Base-by-base conservation (phyloP, 2,888 invertebrate genomes). In the Exephanes ischioxanthus region DNA sequence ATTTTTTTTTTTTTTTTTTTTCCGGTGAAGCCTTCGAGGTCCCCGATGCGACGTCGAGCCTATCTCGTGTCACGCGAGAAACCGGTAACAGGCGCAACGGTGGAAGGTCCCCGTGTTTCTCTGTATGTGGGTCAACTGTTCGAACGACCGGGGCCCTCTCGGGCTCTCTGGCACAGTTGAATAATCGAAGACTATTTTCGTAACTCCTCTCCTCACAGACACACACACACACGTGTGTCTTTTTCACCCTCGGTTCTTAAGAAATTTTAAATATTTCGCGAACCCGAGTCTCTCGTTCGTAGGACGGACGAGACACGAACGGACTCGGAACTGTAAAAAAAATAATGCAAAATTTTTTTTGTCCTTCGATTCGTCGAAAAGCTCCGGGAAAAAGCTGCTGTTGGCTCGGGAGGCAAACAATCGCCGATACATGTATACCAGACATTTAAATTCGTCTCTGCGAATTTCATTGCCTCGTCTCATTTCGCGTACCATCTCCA, bases 61-160 rank as follows among this genome's bases (percentile, higher is more conserved):
- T 66, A 61, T 77, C 73, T 76, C 48, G 66, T 77, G 82, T 84
- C 85, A 83, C 83, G 84, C 85, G 80, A 87, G 81, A 72, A 76
- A 87, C 68, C 77, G 70, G 70, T 53, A 80, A 66, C 53, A 58
- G 67, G 51, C 51, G 61, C 66, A 58, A 70, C 48, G 33, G 30
- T n/a, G 45, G 63, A 63, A 63, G 61, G 16, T n/a, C 16, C 61
- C 61, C n/a, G 61, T 63, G 61, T 63, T 63, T 63, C 61, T 33
- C 61, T 70, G 9, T 37, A 75, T 81, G 81, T 81, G 70, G 81
- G 81, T 81, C 81, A 75, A 68, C 68, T 14, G 68, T 71, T 81
- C 9, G 63, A 81, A 70, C 80, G 80, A 83, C 68, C 68, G 33
- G 33, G 72, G 48, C 70, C 78, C 78, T 14, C 41, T 71, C 51